A percentile compares a stretch with the other conserved stretches of the same genome.
phyloP scores from a whole-genome alignment of 2,113 vertebrate species.

The Engystomops pustulosus region DNA sequence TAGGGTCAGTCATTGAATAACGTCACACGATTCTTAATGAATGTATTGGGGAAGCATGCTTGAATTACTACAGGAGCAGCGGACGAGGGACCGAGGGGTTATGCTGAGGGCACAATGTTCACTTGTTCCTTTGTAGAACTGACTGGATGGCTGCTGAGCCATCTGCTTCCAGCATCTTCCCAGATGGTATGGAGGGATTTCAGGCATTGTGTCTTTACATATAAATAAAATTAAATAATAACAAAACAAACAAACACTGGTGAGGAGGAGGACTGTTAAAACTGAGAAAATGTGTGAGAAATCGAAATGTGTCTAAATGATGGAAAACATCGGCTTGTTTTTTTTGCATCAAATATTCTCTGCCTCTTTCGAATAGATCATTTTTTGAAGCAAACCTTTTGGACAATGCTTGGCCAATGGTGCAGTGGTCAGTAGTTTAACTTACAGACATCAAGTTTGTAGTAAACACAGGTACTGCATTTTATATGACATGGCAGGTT shows the following conservation, averaged over 20 bases:
- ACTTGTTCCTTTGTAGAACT: conserved; percentile 27
- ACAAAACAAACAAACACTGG: conserved; percentile 50
- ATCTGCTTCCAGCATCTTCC: conserved; percentile 11
- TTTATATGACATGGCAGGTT: not conserved
- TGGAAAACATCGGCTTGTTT: not conserved
- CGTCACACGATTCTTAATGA: not conserved
- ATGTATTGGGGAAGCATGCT: not conserved
- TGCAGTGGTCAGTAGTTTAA: not conserved
- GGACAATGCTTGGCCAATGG: too few species aligned
- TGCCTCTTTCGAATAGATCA: too few species aligned
- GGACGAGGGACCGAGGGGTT: not conserved
- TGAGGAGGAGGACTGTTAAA: conserved; percentile 31
- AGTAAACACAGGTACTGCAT: not conserved
- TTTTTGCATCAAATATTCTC: too few species aligned
- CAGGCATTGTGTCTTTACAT: conserved; percentile 42
- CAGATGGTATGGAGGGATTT: conserved; percentile 31
- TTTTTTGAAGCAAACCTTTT: too few species aligned
- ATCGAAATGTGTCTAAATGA: not conserved
- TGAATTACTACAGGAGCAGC: not conserved
- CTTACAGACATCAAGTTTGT: not conserved
- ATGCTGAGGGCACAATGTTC: not conserved
- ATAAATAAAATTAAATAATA: conserved; percentile 43
- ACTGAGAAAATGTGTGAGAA: conserved; percentile 26
- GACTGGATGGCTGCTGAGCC: not conserved
- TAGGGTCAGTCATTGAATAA: not conserved